Conservation (phyloP, 2,113 vertebrate genomes). For the Syngnathus scovelli region DNA sequence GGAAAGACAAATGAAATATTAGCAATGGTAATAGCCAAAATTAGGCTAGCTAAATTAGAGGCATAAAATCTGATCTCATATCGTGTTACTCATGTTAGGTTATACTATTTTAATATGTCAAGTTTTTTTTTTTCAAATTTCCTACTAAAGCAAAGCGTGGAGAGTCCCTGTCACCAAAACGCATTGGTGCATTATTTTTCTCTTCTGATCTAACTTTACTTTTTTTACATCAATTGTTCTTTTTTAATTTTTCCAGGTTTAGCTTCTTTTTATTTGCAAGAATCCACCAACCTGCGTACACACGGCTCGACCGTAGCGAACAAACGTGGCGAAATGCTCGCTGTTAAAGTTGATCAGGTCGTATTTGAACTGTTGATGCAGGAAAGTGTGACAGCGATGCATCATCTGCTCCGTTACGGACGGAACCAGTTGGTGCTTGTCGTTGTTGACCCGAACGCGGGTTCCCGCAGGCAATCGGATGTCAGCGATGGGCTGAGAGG, state of each 20-base stretch:
- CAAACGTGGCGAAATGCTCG: slow-evolving; percentile 43
- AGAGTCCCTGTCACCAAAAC: too few species aligned
- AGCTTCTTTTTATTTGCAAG: too few species aligned
- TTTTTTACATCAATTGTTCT: too few species aligned
- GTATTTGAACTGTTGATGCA: slow-evolving; percentile 44
- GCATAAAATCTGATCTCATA: too few species aligned
- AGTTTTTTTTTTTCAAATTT: too few species aligned
- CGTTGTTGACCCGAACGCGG: slow-evolving; percentile 43
- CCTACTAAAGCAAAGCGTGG: too few species aligned
- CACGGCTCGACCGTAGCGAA: slow-evolving; percentile 20
- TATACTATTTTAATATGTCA: too few species aligned
- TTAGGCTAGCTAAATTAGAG: background rate
- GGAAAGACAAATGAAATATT: slow-evolving; percentile 7
- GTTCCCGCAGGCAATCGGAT: slow-evolving; percentile 37
- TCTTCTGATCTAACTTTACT: too few species aligned
- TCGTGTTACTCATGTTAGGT: too few species aligned
- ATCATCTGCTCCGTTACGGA: slow-evolving; percentile 17
- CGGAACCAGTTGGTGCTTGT: slow-evolving; percentile 27
- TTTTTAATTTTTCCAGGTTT: too few species aligned
- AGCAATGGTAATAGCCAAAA: background rate
- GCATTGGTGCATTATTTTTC: too few species aligned
- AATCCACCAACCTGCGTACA: slow-evolving; percentile 26
- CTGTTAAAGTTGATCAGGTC: slow-evolving; percentile 46
- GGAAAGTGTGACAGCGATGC: slow-evolving; percentile 22
- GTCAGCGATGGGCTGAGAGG: slow-evolving; percentile 5